Conservation (phyloP, 2,888 invertebrate species). For the Oxystoma pomonae region DNA sequence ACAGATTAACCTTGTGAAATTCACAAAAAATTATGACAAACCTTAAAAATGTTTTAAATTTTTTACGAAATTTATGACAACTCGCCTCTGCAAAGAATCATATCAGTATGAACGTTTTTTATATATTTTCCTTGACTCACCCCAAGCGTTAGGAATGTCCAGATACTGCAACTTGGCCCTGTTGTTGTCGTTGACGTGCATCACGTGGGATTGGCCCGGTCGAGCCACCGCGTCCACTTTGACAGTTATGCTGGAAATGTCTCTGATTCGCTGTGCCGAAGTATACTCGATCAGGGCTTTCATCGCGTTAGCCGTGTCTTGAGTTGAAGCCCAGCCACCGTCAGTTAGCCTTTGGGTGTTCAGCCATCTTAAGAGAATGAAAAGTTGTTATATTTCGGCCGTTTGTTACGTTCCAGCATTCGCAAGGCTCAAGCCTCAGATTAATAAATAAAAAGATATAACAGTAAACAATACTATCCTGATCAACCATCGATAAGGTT, state of each 20-base stretch:
- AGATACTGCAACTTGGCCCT: constrained; percentile 74
- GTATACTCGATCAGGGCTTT: constrained; percentile 89
- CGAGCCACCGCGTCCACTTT: constrained; percentile 83
- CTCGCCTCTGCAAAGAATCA: too few species aligned
- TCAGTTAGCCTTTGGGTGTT: constrained; percentile 83
- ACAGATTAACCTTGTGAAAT: too few species aligned
- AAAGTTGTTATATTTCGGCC: too few species aligned
- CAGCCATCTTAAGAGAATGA: constrained; percentile 62
- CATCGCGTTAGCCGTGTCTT: constrained; percentile 84
- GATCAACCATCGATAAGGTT: too few species aligned
- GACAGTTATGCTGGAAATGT: constrained; percentile 71
- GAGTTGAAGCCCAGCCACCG: constrained; percentile 58
- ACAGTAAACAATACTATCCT: too few species aligned
- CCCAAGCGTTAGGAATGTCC: constrained; percentile 89
- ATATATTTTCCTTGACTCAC: constrained; percentile 49
- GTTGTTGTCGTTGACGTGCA: constrained; percentile 72
- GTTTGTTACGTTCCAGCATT: too few species aligned
- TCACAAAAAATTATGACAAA: too few species aligned
- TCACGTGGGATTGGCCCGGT: constrained; percentile 57
- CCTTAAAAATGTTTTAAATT: too few species aligned
- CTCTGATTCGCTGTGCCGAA: constrained; percentile 76
- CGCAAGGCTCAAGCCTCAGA: too few species aligned
- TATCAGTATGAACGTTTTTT: too few species aligned
- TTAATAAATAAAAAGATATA: too few species aligned
- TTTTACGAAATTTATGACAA: too few species aligned